Percentiles rank a stretch among this genome's conserved stretches.
Conservation (phyloP, 2,797 vertebrate species). For the Malurus leucopterus region DNA sequence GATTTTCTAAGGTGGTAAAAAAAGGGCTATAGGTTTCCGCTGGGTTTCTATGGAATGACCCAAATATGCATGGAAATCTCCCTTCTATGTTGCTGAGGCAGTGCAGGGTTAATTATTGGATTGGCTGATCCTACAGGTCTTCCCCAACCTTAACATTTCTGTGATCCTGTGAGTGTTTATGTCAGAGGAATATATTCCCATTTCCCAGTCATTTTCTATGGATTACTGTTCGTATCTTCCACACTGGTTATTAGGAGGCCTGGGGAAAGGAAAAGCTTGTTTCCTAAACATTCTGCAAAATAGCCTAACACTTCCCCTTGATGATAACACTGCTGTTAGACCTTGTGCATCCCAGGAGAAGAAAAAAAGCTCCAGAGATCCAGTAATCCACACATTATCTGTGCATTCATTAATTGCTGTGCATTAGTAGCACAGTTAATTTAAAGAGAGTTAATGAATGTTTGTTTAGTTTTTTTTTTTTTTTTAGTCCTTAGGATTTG, state of each 20-base stretch:
- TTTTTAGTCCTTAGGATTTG: not conserved
- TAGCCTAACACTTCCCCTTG: not conserved
- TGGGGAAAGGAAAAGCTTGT: not conserved
- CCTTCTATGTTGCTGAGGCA: not conserved
- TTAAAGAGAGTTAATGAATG: not conserved
- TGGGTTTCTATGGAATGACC: not conserved
- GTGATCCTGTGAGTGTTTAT: not conserved
- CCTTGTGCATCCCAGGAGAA: not conserved
- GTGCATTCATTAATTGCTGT: not conserved
- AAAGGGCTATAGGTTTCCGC: not conserved
- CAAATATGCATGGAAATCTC: not conserved
- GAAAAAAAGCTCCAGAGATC: not conserved
- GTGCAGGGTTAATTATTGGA: not conserved
- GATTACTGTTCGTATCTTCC: not conserved
- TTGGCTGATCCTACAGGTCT: not conserved
- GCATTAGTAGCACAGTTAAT: not conserved
- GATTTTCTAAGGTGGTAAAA: not conserved
- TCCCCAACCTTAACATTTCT: not conserved
- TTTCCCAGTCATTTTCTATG: not conserved
- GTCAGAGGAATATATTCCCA: not conserved
- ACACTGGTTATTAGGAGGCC: not conserved
- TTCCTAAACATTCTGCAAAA: not conserved
- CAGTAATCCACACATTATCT: not conserved
- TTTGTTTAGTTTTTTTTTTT: not conserved
- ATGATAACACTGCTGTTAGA: not conserved